Evolutionary conservation across 2,888 invertebrate genomes (phyloP).

Genomic region (Caradrina kadenii): DNA sequence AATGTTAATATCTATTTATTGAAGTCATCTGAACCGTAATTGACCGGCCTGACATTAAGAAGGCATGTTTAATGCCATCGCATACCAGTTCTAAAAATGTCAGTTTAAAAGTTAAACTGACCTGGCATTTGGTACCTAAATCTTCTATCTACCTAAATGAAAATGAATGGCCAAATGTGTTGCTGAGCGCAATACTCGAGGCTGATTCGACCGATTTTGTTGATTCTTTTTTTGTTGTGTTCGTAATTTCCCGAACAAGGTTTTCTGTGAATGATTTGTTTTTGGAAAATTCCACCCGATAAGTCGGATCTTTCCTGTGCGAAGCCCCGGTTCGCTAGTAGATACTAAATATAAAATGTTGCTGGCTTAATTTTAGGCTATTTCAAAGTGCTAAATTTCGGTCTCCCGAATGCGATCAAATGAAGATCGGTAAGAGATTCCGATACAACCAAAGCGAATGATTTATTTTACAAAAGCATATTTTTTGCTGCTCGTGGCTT

Average conservation of each 20-base stretch:
- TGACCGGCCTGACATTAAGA: slow-evolving; percentile 28
- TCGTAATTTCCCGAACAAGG: too few relatives aligned
- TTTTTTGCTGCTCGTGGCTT: not conserved
- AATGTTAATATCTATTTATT: slow-evolving; percentile 23
- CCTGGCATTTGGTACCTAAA: not conserved
- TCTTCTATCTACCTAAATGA: too few relatives aligned
- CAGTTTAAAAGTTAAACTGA: not conserved
- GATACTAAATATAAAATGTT: not conserved
- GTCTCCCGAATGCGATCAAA: slow-evolving; percentile 28
- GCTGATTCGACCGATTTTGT: too few relatives aligned
- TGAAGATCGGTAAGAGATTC: not conserved
- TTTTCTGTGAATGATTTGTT: too few relatives aligned
- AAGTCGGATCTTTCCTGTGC: too few relatives aligned
- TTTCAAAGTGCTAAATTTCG: not conserved
- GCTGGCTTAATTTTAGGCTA: not conserved
- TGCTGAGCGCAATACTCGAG: too few relatives aligned
- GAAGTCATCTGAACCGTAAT: slow-evolving; percentile 30
- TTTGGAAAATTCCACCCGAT: too few relatives aligned
- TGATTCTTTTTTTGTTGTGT: too few relatives aligned
- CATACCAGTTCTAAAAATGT: slow-evolving; percentile 28
- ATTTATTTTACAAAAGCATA: not conserved
- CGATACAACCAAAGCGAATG: slow-evolving; percentile 17
- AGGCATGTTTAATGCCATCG: slow-evolving; percentile 16
- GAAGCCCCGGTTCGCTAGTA: too few relatives aligned
- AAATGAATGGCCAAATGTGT: too few relatives aligned